Base-by-base conservation (phyloP, 2,888 invertebrate genomes). In the Melanargia galathea region DNA sequence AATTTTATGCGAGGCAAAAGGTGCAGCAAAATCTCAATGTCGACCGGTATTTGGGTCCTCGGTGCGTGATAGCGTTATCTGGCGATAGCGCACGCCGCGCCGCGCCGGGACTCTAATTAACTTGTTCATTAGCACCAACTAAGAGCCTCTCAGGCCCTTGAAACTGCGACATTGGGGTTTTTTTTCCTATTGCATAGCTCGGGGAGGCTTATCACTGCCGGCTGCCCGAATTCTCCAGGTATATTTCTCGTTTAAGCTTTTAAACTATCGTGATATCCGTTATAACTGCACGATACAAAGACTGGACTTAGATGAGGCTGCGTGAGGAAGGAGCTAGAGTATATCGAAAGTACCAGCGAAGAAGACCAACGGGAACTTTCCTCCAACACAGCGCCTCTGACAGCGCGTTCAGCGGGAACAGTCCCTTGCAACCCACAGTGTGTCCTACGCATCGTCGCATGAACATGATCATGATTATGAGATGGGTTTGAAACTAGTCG, bases 11-110 rank as follows among this genome's bases (percentile, higher is more conserved):
- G 8, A 16, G 16, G 40, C 16, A 16, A 16, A 16, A 40, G 40
- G 40, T 40, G 40, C 40, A 43, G 43, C 43, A 18, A 18, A 43
- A 18, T 43, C 43, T 43, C 43, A 8, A 43, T 43, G 8, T 18
- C 16, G 16, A 8, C 43, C 2, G 18, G 43, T 43, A 43, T 43
- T 43, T 43, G 8, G 43, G 43, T 43, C 43, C 8, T 43, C 6
- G 38, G 43, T 43, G 43, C 43, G 43, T 43, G 43, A 43, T 43
- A 43, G 43, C 43, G 43, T 43, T 43, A 43, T 43, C 43, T 18
- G 43, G 0, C 43, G 43, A 43, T 43, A 43, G 43, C 40, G 40
- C 18, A 18, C 43, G 18, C 4, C 38, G 38, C 35, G n/a, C 40
- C 7, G 7, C 43, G 43, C 43, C 10, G 5, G 16, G 8, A 16